These are phyloP conservation scores for Manis javanica DNA, from an alignment of 2,797 vertebrate species.

Conservation along the genomic window DNA sequence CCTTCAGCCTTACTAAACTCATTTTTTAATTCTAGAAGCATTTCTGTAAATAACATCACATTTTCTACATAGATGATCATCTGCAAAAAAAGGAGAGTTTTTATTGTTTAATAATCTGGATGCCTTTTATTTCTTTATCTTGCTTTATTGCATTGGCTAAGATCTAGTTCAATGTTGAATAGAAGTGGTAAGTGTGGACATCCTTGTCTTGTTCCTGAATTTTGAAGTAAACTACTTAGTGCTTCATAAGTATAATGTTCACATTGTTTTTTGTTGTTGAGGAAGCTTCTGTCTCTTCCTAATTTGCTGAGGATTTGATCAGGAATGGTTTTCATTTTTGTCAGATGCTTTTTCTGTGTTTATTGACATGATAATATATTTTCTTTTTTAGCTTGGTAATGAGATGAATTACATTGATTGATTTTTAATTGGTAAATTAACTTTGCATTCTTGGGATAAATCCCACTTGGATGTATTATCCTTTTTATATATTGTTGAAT, in stretches of 20 bases:
- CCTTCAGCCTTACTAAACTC: neutral
- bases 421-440: neutral
- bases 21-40: neutral
- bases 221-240: neutral
- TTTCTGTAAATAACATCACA: neutral
- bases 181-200: neutral
- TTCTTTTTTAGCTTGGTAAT: neutral
- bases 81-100: neutral
- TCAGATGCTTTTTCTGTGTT: neutral
- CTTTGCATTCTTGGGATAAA: neutral
- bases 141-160: neutral
- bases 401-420: neutral
- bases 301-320: neutral
- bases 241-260: neutral
- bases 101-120: neutral
- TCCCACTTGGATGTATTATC: neutral
- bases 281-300: neutral
- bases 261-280: neutral
- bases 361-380: neutral
- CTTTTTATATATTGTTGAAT: neutral
- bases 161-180: neutral
- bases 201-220: neutral
- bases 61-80: neutral
- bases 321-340: conserved; percentile 27
- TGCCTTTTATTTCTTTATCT: neutral